Evolutionary conservation across 1,140 invertebrate genomes (phyloP).

Genomic region (Reticulitermes speratus): DNA sequence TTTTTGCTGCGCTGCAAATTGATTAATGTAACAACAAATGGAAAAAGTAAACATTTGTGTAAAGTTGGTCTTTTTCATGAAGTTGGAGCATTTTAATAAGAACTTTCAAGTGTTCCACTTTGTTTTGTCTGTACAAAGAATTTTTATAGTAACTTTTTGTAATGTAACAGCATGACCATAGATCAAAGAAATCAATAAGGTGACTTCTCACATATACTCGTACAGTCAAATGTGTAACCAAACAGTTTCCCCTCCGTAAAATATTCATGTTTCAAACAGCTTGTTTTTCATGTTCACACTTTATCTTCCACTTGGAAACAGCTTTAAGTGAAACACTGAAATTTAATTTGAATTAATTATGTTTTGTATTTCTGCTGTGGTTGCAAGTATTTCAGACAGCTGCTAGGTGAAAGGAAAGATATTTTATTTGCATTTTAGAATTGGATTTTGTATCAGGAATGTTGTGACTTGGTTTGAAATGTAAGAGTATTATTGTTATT

Average conservation of each 20-base stretch:
- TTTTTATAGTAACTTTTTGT: conserved; percentile 9
- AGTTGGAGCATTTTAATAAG: neutral
- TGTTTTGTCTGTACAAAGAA: neutral
- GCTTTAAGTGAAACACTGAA: too few relatives aligned
- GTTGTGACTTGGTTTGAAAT: too few relatives aligned
- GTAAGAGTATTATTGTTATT: too few relatives aligned
- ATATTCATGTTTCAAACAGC: neutral
- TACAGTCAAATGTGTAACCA: neutral
- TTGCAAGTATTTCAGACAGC: too few relatives aligned
- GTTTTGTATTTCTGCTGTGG: too few relatives aligned
- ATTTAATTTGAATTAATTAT: too few relatives aligned
- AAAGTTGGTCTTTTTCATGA: neutral
- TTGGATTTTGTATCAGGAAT: too few relatives aligned
- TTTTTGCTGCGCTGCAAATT: conserved; percentile 1
- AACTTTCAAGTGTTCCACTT: neutral
- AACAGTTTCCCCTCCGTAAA: neutral
- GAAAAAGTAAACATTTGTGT: conserved; percentile 3
- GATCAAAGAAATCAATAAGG: neutral
- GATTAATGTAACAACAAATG: conserved; percentile 13
- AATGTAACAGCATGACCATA: neutral
- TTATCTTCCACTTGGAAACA: too few relatives aligned
- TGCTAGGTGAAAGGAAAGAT: too few relatives aligned
- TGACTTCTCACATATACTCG: neutral
- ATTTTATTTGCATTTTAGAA: too few relatives aligned
- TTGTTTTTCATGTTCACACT: neutral